Evolutionary conservation across 2,113 vertebrate species (phyloP), one percentile per base, ranked within the genome.

Genomic region (Forbesichthys agassizii): DNA sequence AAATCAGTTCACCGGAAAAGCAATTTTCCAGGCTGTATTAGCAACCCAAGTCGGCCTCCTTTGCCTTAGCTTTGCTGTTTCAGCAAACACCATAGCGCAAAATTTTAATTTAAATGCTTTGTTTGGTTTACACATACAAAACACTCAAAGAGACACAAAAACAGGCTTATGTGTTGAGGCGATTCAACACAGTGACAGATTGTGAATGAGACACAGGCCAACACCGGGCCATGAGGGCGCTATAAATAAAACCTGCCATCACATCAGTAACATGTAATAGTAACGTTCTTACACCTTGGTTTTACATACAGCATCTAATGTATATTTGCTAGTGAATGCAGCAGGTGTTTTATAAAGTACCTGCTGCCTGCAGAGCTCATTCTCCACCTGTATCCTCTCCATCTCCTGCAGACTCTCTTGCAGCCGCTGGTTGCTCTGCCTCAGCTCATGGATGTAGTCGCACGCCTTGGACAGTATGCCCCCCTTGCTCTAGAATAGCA

Each of bases 381-480:
- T 95, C 90, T 97, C 95, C 88, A 96, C 86, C 85, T 96, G 95
- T 77, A 95, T 88, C 75, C 95, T 86, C 84, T 96, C 95, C 4
- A 94, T 92, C 77, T 95, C 95, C 71, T 95, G 95, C 81, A 94
- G 92, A 66, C 92, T 93, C 74, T 96, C 95, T 81, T 95, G 95
- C 86, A 97, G 92, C 27, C 93, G 89, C 89, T 95, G 94, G 89
- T 96, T 95, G 71, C 87, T 94, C 82, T 95, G 94, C 68, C 95
- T 91, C 8, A 97, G 92, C 77, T 96, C 96, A 1, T 93, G 91
- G 82, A 97, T 96, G 81, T 97, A 96, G 84, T 97, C 95, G 0
- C 96, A 97, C 1, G 95, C 95, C 82, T 97, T 97, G 0, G 96
- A 97, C 56, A 97, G 92, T 88, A 97, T 96, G 66, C 96, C 95